phyloP scores from a whole-genome alignment of 2,888 invertebrate species.

The Ophion ellenae region DNA sequence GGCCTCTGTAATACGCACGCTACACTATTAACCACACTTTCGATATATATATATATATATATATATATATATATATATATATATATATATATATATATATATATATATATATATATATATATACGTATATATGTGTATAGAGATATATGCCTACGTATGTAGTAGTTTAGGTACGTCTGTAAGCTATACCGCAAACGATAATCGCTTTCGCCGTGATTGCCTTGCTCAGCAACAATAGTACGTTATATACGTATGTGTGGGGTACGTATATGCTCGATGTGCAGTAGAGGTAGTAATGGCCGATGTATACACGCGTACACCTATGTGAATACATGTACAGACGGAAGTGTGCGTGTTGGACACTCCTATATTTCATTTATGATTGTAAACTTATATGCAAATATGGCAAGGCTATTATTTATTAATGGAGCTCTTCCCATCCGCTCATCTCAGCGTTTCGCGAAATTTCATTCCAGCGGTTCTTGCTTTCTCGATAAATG shows the following conservation, averaged over 20 bases:
- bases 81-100: too few species aligned
- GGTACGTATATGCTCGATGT: background rate
- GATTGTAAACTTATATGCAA: slow-evolving; percentile 25
- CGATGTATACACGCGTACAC: background rate
- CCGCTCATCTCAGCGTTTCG: background rate
- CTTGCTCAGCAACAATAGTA: slow-evolving; percentile 43
- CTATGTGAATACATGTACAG: background rate
- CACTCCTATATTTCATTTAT: background rate
- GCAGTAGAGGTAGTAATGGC: background rate
- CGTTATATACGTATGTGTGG: background rate
- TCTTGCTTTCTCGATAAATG: slow-evolving; percentile 2
- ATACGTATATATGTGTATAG: too few species aligned
- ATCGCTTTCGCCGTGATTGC: slow-evolving; percentile 58
- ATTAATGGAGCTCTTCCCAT: background rate
- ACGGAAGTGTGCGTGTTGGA: background rate
- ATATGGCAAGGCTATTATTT: slow-evolving; percentile 9
- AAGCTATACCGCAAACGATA: slow-evolving; percentile 43
- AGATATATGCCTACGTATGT: background rate
- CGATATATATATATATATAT: background rate
- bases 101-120: too few species aligned
- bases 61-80: too few species aligned
- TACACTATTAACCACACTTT: background rate
- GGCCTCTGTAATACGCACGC: background rate
- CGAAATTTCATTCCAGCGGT: background rate
- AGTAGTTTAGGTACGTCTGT: slow-evolving; percentile 9